Evolutionary conservation across 2,797 vertebrate species (phyloP).

Genomic region (Phrynocephalus forsythii): DNA sequence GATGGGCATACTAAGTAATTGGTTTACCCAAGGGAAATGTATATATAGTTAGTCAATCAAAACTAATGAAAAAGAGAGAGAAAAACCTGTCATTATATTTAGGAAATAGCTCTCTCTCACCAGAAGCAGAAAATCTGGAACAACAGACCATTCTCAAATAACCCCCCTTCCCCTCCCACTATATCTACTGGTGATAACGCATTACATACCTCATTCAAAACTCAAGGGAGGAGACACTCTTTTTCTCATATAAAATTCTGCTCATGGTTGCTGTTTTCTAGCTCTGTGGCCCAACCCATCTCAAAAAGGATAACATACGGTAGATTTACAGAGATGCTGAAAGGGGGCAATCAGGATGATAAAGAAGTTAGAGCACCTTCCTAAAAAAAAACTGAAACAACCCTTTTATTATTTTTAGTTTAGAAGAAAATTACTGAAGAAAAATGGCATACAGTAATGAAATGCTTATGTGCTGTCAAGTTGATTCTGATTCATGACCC

Average conservation of each 20-base stretch:
- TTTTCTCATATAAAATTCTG: not conserved
- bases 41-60: slow-evolving; percentile 36
- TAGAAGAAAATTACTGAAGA: not conserved
- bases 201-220: not conserved
- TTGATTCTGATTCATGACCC: too few relatives aligned
- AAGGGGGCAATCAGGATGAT: not conserved
- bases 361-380: not conserved
- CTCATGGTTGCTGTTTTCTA: not conserved
- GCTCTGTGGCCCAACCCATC: too few relatives aligned
- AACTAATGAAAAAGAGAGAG: slow-evolving; percentile 36
- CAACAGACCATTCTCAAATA: not conserved
- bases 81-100: slow-evolving; percentile 4
- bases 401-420: not conserved
- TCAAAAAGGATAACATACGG: not conserved
- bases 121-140: slow-evolving; percentile 4
- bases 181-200: not conserved
- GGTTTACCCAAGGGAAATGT: slow-evolving; percentile 27
- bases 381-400: not conserved
- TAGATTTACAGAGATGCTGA: not conserved
- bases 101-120: not conserved
- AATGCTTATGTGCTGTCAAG: too few relatives aligned
- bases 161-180: too few relatives aligned
- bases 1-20: slow-evolving; percentile 20
- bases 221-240: not conserved
- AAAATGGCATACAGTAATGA: too few relatives aligned